These are phyloP conservation scores for Dromius quadrimaculatus DNA, from an alignment of 2,888 invertebrate species.

Conservation along the genomic window DNA sequence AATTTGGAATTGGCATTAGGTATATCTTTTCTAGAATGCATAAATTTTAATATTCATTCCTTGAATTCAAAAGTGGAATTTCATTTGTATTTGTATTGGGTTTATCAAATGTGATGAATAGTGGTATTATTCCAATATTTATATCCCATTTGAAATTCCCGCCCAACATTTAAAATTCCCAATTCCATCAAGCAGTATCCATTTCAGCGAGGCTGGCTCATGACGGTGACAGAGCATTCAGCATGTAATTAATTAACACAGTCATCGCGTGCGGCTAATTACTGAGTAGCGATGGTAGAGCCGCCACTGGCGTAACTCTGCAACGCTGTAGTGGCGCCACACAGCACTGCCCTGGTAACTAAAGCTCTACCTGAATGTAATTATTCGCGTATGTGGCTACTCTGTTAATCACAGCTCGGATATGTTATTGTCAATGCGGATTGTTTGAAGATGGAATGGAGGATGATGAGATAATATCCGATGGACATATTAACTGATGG, in stretches of 20 bases:
- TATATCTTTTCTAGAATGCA: too few relatives aligned
- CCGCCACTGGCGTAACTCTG: slow-evolving; percentile 9
- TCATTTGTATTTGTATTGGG: too few relatives aligned
- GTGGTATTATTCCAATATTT: too few relatives aligned
- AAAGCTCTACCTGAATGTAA: slow-evolving; percentile 18
- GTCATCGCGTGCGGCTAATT: slow-evolving; percentile 49
- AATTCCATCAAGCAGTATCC: slow-evolving; percentile 26
- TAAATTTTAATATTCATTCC: too few relatives aligned
- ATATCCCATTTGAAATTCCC: slow-evolving; percentile 19
- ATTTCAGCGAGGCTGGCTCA: slow-evolving; percentile 11
- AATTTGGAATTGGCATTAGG: too few relatives aligned
- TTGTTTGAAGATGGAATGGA: slow-evolving; percentile 22
- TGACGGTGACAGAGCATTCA: slow-evolving; percentile 43
- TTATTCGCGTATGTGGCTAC: slow-evolving; percentile 31
- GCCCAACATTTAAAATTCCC: slow-evolving; percentile 19
- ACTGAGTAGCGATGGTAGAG: slow-evolving; percentile 26
- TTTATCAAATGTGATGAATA: too few relatives aligned
- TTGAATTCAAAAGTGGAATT: too few relatives aligned
- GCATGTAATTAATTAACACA: slow-evolving; percentile 48
- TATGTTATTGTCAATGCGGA: slow-evolving; percentile 25
- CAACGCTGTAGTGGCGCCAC: slow-evolving; percentile 3
- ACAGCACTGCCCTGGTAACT: not conserved
- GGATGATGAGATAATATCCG: slow-evolving; percentile 19
- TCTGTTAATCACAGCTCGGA: slow-evolving; percentile 18
- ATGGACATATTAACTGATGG: slow-evolving; percentile 3